Evolutionary conservation across 2,113 vertebrate species (phyloP).

Genomic region (Pseudopodoces humilis): DNA sequence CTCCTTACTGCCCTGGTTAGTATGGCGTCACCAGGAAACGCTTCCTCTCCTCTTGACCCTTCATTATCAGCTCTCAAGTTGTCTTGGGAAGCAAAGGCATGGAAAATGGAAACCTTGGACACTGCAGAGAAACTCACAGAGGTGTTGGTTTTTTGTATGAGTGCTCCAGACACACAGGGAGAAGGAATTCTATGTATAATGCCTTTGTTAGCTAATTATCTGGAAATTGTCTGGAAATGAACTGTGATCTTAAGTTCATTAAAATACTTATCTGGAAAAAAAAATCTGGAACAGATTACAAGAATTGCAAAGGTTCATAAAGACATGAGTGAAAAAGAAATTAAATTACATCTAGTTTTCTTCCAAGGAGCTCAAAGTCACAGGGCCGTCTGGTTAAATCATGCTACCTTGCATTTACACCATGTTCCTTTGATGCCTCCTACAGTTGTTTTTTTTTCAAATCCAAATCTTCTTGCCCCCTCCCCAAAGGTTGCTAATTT

Average conservation of each 20-base stretch:
- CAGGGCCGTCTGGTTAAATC: background rate
- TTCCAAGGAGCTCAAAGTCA: background rate
- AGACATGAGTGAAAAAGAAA: background rate
- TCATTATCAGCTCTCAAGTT: background rate
- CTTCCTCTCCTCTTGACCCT: background rate
- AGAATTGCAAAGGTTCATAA: background rate
- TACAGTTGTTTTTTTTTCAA: background rate
- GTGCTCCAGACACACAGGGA: background rate
- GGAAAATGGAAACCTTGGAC: background rate
- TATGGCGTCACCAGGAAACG: background rate
- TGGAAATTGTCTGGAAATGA: background rate
- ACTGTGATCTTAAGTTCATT: background rate
- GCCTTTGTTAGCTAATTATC: background rate
- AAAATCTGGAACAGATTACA: background rate
- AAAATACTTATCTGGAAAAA: background rate
- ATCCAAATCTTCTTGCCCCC: background rate
- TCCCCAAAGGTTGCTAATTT: background rate
- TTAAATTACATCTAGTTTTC: background rate
- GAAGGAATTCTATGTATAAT: background rate
- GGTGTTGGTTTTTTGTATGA: background rate
- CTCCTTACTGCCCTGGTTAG: background rate
- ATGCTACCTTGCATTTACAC: background rate
- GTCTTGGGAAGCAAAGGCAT: background rate
- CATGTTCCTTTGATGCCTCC: background rate
- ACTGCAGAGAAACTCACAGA: background rate